Conservation (phyloP, 2,797 vertebrate genomes). For the Trachurus trachurus region DNA sequence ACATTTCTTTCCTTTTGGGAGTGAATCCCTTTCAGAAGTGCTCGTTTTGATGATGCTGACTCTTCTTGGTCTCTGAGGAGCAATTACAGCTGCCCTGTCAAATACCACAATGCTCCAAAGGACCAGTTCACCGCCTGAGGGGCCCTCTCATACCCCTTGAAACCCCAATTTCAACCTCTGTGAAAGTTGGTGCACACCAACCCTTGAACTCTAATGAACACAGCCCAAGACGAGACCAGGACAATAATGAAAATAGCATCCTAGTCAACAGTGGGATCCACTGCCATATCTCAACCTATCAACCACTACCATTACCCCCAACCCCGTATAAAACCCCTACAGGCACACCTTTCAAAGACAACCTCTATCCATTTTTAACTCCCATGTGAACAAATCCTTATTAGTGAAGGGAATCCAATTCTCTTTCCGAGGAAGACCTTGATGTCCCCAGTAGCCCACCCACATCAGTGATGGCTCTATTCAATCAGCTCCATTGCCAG, state of each 20-base stretch:
- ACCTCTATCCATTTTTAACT: constrained; percentile 64
- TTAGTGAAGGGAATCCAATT: constrained; percentile 71
- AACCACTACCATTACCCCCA: constrained; percentile 37
- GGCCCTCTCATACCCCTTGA: constrained; percentile 68
- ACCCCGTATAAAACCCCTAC: constrained; percentile 27
- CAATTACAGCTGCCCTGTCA: constrained; percentile 84
- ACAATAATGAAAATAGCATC: constrained; percentile 70
- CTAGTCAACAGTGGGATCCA: constrained; percentile 54
- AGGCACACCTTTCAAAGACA: constrained; percentile 63
- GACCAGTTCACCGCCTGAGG: constrained; percentile 72
- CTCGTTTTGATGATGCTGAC: constrained; percentile 76
- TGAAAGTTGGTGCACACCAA: constrained; percentile 67
- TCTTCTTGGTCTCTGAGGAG: constrained; percentile 79
- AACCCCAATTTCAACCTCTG: constrained; percentile 66
- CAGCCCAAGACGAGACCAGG: constrained; percentile 45
- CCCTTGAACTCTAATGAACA: constrained; percentile 73
- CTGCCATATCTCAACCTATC: constrained; percentile 65
- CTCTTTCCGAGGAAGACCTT: constrained; percentile 56
- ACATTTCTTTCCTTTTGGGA: constrained; percentile 55
- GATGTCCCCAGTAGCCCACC: constrained; percentile 60
- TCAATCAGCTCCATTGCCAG: constrained; percentile 54
- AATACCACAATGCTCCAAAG: constrained; percentile 77
- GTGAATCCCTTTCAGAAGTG: constrained; percentile 69
- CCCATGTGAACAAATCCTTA: constrained; percentile 67
- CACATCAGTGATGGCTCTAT: constrained; percentile 72